Conservation (phyloP, 2,888 invertebrate species). For the Acheta domesticus region DNA sequence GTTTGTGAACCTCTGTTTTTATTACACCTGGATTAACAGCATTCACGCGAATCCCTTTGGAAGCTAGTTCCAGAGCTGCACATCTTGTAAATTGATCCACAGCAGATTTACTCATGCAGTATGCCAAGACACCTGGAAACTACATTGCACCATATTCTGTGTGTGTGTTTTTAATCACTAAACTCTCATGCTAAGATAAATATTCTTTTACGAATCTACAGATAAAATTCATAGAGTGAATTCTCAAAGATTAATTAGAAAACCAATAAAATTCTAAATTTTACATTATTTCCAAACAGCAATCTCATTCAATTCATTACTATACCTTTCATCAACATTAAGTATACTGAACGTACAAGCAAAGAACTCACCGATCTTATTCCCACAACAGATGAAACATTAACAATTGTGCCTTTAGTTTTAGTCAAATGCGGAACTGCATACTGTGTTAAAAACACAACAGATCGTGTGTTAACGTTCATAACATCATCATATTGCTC, state of each 20-base stretch:
- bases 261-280: too few relatives aligned
- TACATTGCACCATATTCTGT: neutral
- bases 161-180: neutral
- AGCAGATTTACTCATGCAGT: slow-evolving; percentile 57
- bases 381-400: slow-evolving; percentile 59
- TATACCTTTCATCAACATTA: too few relatives aligned
- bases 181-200: neutral
- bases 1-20: slow-evolving; percentile 53
- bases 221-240: too few relatives aligned
- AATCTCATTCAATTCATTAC: too few relatives aligned
- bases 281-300: neutral
- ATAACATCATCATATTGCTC: slow-evolving; percentile 54
- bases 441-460: slow-evolving; percentile 49
- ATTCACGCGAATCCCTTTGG: slow-evolving; percentile 37
- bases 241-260: too few relatives aligned
- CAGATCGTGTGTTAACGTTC: slow-evolving; percentile 52
- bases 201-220: neutral
- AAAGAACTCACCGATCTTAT: slow-evolving; percentile 49
- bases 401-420: slow-evolving; percentile 52
- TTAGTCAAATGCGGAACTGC: slow-evolving; percentile 51
- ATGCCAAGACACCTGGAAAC: slow-evolving; percentile 49
- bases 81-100: slow-evolving; percentile 58
- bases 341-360: neutral
- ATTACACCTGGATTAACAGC: slow-evolving; percentile 52
- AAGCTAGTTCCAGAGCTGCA: slow-evolving; percentile 50